Percentiles rank a stretch among this genome's conserved stretches.
phyloP scores from a whole-genome alignment of 2,113 vertebrate genomes.

The Calidris pugnax region DNA sequence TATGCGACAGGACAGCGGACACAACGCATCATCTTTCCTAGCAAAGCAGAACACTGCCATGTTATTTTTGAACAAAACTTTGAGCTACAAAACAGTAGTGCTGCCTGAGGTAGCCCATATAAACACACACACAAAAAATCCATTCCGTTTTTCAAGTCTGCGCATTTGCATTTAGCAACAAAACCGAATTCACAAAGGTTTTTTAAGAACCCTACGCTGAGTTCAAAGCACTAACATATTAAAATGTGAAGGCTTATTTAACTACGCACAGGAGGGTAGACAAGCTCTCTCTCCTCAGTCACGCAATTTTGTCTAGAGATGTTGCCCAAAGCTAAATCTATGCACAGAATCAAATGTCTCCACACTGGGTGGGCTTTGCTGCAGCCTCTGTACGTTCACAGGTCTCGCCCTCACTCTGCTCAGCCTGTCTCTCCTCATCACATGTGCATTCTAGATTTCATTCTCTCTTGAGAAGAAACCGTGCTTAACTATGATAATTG shows the following conservation, averaged over 20 bases:
- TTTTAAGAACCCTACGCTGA: not conserved
- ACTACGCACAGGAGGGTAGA: not conserved
- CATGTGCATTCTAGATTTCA: not conserved
- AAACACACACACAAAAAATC: not conserved
- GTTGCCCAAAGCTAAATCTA: not conserved
- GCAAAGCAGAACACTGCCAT: not conserved
- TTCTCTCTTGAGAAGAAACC: not conserved
- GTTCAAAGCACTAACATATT: not conserved
- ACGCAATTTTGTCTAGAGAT: not conserved
- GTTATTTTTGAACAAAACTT: not conserved
- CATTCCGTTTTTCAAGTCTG: not conserved
- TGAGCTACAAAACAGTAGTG: not conserved
- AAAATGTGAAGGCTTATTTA: not conserved
- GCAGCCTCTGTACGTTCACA: not conserved
- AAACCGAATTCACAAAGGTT: not conserved
- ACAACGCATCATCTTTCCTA: conserved; percentile 93
- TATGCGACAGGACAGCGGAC: conserved; percentile 95
- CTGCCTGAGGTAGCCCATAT: not conserved
- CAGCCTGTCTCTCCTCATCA: not conserved
- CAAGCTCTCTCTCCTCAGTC: not conserved
- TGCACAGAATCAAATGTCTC: not conserved
- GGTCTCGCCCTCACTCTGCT: not conserved
- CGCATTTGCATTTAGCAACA: not conserved
- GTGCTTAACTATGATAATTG: not conserved
- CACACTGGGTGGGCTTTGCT: fast-evolving